Base-by-base conservation (phyloP, 23 tunicate species). In the Trididemnum clinides region DNA sequence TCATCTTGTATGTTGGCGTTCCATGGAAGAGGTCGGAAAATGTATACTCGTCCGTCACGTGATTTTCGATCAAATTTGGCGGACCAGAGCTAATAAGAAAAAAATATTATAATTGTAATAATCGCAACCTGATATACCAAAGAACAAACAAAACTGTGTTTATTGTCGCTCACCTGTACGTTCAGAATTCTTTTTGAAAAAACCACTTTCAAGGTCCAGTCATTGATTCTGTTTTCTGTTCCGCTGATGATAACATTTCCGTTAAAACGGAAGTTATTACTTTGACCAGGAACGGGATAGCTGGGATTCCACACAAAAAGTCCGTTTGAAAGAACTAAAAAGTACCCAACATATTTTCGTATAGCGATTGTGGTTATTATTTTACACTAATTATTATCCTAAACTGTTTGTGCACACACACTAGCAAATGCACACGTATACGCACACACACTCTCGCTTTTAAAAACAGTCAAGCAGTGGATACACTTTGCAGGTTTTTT, bases 151-250 rank as follows among this genome's bases (percentile, higher is more conserved):
- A 44, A 44, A 44, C 54, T 44, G 12, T 15, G 54, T 7, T 44
- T 7, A 7, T 44, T 7, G 12, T 44, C 10, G 15, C 69, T 31
- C 37, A 66, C 75, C 75, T 66, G 36, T 2, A 66, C n/a, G 37
- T 31, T 66, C 2, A 33, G 33, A 39, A 92, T 87, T 10, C 80
- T 85, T 77, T 92, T 89, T 28, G 97, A 90, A 51, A 92, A 92
- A 22, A 87, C 97, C 0, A 92, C 75, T 83, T 92, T 92, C 5
- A 92, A 74, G 2, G 91, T 82, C 97, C 97, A 92, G 28, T 82
- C 88, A 23, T 85, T 57, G 28, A 92, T 69, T 5, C 74, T 79
- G 72, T 80, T 87, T 0, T 54, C 20, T 34, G 33, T 3, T 23
- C 90, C 97, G 33, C 59, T 79, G 15, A 92, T 83, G 18, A 54